Base-by-base conservation (phyloP, 2,113 vertebrate genomes). In the Telmatochromis sp. region DNA sequence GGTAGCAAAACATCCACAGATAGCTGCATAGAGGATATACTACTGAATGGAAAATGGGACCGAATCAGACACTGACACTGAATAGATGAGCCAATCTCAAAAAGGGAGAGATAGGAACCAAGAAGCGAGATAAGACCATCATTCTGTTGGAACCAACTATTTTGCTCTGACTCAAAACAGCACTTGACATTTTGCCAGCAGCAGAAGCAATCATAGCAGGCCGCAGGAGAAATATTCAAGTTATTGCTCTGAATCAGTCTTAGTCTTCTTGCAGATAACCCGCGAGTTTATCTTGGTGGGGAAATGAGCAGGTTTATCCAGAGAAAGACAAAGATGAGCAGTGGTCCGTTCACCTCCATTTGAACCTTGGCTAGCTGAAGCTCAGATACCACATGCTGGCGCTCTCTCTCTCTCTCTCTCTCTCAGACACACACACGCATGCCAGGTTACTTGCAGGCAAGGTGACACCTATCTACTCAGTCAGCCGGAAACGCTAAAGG, bases 101-200 rank as follows among this genome's bases (percentile, higher is more conserved):
- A 85, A 65, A 57, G 35, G 47, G 79, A 80, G 9, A n/a, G 33
- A 21, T 21, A 17, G 17, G 26, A 73, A 82, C 75, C 73, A 28
- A 65, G 42, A 87, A 31, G 23, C 5, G 5, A 73, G 80, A 85
- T 84, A 87, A 87, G 42, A 28, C 60, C 49, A 65, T 80, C 68
- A 49, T 83, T 45, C 79, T 55, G 9, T 51, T 75, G 40, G 82
- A 88, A 57, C 40, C 49, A 45, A 63, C 82, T 83, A 73, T 92
- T 89, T 86, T 78, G 73, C 82, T 82, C 84, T 1, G 28, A 85
- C n/a, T 85, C 58, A 78, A 90, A 89, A 83, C 58, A 86, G 28
- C 80, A 47, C 85, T 88, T 91, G 90, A 93, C 90, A 90, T 92
- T 89, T 91, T 75, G 79, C 85, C 88, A 37, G 65, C 75, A 57